Percentiles rank a stretch among this genome's conserved stretches.
These are phyloP conservation scores for Tipula confusa DNA, from an alignment of 2,888 invertebrate genomes.

Conservation along the genomic window DNA sequence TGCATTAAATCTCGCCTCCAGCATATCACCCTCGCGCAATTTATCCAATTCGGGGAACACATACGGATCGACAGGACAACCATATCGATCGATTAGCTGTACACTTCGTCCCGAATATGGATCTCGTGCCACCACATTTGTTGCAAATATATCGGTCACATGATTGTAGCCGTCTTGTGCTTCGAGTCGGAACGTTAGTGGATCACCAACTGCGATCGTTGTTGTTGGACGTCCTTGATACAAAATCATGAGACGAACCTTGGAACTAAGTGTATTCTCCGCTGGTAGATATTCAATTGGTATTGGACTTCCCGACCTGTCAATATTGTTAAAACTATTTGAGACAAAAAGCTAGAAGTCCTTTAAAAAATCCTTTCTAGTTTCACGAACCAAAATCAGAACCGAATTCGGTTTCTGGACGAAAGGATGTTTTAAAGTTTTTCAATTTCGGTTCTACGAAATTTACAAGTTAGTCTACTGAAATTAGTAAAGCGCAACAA, in stretches of 20 bases:
- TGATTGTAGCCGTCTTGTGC: conserved; percentile 86
- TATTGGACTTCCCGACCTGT: conserved; percentile 84
- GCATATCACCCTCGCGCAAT: conserved; percentile 76
- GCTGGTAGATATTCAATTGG: conserved; percentile 90
- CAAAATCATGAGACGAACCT: conserved; percentile 74
- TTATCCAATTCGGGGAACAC: conserved; percentile 88
- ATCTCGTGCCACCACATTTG: conserved; percentile 87
- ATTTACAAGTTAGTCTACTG: conserved; percentile 27
- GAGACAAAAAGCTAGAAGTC: conserved; percentile 13
- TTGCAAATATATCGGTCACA: conserved; percentile 85
- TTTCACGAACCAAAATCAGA: neutral
- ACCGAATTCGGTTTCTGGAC: neutral
- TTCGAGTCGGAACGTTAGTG: conserved; percentile 81
- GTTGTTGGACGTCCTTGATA: conserved; percentile 90
- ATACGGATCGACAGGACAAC: conserved; percentile 86
- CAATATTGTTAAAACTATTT: conserved; percentile 52
- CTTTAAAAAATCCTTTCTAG: neutral
- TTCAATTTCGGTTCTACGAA: neutral
- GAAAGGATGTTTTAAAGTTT: neutral
- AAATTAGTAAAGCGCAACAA: conserved; percentile 25
- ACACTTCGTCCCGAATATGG: conserved; percentile 88
- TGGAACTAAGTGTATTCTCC: conserved; percentile 84
- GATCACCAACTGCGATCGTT: conserved; percentile 90
- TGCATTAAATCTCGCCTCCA: conserved; percentile 88
- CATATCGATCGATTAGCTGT: conserved; percentile 82